A percentile compares a stretch with the other conserved stretches of the same genome.
phyloP scores from a whole-genome alignment of 1,140 invertebrate genomes.

The Euwallacea fornicatus region DNA sequence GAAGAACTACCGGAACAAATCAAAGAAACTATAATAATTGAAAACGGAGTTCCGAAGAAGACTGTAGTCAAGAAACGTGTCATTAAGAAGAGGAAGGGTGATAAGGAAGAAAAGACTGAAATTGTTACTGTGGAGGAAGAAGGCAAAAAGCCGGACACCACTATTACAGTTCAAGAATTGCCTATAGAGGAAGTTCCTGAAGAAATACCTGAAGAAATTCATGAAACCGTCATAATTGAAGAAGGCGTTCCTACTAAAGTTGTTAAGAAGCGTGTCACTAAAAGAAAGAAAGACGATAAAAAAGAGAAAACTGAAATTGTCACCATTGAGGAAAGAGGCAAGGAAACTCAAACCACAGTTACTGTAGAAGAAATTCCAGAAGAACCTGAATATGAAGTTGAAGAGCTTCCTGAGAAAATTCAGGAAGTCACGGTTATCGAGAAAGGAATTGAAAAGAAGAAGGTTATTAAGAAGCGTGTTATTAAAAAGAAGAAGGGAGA shows the following conservation, averaged over 20 bases:
- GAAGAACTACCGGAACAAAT: constrained; percentile 49
- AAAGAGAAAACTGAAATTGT: constrained; percentile 36
- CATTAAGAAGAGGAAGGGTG: constrained; percentile 47
- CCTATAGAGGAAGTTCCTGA: constrained; percentile 47
- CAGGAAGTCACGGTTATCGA: constrained; percentile 46
- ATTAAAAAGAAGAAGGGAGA: constrained; percentile 45
- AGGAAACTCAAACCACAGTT: constrained; percentile 51
- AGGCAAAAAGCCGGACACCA: constrained; percentile 48
- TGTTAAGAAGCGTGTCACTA: constrained; percentile 41
- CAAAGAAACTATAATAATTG: constrained; percentile 32
- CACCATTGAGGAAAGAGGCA: constrained; percentile 50
- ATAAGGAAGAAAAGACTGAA: constrained; percentile 50
- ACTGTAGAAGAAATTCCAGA: constrained; percentile 37
- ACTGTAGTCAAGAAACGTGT: constrained; percentile 34
- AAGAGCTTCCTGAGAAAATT: constrained; percentile 37
- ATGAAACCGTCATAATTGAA: constrained; percentile 47
- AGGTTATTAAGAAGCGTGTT: constrained; percentile 48
- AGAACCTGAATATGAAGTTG: constrained; percentile 31
- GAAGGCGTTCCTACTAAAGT: constrained; percentile 47
- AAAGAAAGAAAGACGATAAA: constrained; percentile 37
- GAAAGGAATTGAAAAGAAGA: constrained; percentile 48
- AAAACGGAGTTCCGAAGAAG: constrained; percentile 37
- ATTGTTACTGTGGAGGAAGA: constrained; percentile 50
- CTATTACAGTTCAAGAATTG: constrained; percentile 46
- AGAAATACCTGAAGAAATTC: constrained; percentile 44